These are phyloP conservation scores for Lamellibrachia columna DNA, from an alignment of 2,888 invertebrate species.

Conservation along the genomic window DNA sequence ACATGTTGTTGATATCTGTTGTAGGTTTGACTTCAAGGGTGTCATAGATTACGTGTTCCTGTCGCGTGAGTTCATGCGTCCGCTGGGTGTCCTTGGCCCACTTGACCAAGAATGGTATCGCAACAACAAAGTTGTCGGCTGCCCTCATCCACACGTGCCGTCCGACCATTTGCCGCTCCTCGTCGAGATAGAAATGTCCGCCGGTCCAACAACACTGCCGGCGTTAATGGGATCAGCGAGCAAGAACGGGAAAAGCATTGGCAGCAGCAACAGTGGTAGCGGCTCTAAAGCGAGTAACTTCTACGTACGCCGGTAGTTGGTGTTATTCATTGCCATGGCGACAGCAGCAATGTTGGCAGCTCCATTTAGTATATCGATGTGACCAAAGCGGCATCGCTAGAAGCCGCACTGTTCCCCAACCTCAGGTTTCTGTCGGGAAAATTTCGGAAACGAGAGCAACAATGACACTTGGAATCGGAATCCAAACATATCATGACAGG, in stretches of 20 bases:
- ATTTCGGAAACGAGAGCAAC: slow-evolving; percentile 6
- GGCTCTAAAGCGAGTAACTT: neutral
- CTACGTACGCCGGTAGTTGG: slow-evolving; percentile 9
- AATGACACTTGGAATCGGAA: neutral
- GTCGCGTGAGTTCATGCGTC: slow-evolving; percentile 93
- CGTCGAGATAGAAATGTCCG: slow-evolving; percentile 62
- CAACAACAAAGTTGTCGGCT: slow-evolving; percentile 96
- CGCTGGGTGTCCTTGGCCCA: slow-evolving; percentile 92
- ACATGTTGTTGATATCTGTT: neutral
- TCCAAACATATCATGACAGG: neutral
- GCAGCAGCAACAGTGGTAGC: slow-evolving; percentile 8
- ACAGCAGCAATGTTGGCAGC: slow-evolving; percentile 16
- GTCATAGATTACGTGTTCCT: slow-evolving; percentile 99
- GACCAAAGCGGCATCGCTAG: neutral
- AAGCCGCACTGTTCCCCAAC: slow-evolving; percentile 1
- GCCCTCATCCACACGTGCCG: slow-evolving; percentile 96
- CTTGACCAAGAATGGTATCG: slow-evolving; percentile 81
- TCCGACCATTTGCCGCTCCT: slow-evolving; percentile 71
- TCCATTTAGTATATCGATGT: neutral
- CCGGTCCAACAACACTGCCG: slow-evolving; percentile 27
- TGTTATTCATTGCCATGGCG: slow-evolving; percentile 4
- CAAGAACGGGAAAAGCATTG: slow-evolving; percentile 13
- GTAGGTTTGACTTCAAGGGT: slow-evolving; percentile 96
- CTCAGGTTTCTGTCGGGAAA: slow-evolving; percentile 6
- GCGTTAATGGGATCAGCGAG: neutral